These are phyloP conservation scores for Bothrops jararaca DNA, from an alignment of 2,113 vertebrate genomes.

Conservation along the genomic window DNA sequence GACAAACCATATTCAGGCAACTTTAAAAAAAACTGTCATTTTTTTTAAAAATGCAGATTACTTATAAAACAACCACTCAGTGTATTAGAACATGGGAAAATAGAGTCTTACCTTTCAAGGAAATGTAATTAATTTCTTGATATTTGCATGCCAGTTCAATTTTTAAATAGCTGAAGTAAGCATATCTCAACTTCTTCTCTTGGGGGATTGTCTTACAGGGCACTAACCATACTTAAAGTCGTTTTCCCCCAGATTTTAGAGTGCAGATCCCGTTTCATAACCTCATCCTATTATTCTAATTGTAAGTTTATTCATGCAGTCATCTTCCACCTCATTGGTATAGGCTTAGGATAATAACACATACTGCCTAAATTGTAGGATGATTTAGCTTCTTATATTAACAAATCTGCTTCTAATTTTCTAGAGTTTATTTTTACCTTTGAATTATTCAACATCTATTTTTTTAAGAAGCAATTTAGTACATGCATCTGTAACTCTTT, in stretches of 20 bases:
- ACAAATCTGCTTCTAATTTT: background rate
- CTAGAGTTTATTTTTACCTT: background rate
- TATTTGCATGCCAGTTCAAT: conserved; percentile 3
- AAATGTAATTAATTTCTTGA: conserved; percentile 21
- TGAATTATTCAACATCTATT: conserved; percentile 13
- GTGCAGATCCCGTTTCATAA: conserved; percentile 6
- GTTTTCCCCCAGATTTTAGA: background rate
- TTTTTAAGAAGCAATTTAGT: background rate
- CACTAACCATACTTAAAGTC: background rate
- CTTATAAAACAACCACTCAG: background rate
- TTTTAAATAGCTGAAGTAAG: conserved; percentile 19
- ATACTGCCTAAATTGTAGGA: background rate
- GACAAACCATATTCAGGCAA: background rate
- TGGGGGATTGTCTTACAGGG: background rate
- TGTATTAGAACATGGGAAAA: background rate
- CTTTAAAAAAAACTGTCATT: background rate
- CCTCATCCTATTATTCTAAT: conserved; percentile 8
- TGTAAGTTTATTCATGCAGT: background rate
- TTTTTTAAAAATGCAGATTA: background rate
- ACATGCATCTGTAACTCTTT: background rate
- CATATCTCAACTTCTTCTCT: background rate
- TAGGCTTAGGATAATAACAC: conserved; percentile 11
- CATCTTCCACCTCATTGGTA: conserved; percentile 3
- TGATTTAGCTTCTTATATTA: background rate
- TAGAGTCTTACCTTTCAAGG: background rate